phyloP scores from a whole-genome alignment of 2,888 invertebrate genomes.

The Pycnomerus fuliginosus region DNA sequence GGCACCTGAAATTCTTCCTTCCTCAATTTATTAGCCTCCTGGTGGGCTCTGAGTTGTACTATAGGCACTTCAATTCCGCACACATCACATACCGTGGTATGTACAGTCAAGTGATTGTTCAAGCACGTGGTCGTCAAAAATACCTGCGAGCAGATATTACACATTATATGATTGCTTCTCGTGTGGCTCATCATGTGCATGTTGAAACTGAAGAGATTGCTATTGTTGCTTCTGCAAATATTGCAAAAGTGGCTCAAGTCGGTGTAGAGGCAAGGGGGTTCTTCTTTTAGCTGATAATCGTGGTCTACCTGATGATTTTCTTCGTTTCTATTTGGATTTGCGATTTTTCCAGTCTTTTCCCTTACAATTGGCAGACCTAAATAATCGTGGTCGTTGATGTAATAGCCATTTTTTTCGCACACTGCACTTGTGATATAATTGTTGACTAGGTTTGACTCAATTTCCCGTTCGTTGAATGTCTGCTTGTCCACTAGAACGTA shows the following conservation, averaged over 20 bases:
- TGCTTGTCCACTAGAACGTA: constrained; percentile 1
- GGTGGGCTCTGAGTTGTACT: constrained; percentile 1
- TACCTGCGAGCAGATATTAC: background rate
- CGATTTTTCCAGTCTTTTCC: background rate
- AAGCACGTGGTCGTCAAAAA: constrained; percentile 8
- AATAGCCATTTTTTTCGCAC: background rate
- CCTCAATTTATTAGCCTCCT: background rate
- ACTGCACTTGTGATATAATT: no score
- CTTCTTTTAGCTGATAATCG: background rate
- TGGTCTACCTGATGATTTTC: constrained; percentile 2
- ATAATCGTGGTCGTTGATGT: constrained; percentile 7
- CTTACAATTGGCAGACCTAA: background rate
- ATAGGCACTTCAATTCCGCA: background rate
- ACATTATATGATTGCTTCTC: constrained; percentile 1
- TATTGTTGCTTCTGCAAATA: constrained; percentile 3
- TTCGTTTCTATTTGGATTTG: no score
- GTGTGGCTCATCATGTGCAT: constrained; percentile 8
- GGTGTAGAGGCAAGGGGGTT: constrained; percentile 4
- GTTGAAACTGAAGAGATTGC: constrained; percentile 5
- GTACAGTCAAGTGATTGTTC: constrained; percentile 3
- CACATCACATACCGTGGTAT: background rate
- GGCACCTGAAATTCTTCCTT: no score
- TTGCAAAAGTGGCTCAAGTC: constrained; percentile 7
- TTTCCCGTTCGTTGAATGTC: constrained; percentile 2
- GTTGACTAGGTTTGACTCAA: constrained; percentile 1